A percentile compares a stretch with the other conserved stretches of the same genome.
Evolutionary conservation across 2,888 invertebrate species (phyloP).

Genomic region (Rotaria sp.): DNA sequence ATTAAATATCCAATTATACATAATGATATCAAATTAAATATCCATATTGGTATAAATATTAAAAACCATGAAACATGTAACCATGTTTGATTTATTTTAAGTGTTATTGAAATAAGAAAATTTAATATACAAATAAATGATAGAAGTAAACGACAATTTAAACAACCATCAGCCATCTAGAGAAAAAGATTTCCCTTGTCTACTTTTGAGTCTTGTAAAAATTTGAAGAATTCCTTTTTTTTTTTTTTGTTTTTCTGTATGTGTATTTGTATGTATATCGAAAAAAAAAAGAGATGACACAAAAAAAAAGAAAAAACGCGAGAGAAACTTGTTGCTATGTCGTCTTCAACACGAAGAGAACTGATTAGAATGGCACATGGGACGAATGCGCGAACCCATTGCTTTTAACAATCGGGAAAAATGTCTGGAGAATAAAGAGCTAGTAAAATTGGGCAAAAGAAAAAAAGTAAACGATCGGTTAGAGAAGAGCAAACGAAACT

Average conservation of each 20-base stretch:
- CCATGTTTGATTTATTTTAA: not conserved
- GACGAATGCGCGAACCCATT: not conserved
- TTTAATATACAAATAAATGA: not conserved
- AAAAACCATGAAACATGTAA: not conserved
- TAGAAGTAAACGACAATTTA: not conserved
- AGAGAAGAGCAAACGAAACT: not conserved
- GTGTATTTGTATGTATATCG: slow-evolving; percentile 18
- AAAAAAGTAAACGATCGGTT: slow-evolving; percentile 18
- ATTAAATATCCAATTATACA: not conserved
- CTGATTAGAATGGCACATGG: not conserved
- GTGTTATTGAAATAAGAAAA: not conserved
- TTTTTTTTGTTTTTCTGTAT: not conserved
- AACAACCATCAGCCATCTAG: not conserved
- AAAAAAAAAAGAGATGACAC: slow-evolving; percentile 8
- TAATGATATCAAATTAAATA: not conserved
- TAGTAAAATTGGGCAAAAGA: not conserved
- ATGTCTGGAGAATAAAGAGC: not conserved
- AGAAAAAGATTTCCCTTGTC: not conserved
- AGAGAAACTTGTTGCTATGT: not conserved
- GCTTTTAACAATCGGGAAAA: slow-evolving; percentile 23
- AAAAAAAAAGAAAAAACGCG: not conserved
- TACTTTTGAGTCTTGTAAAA: not conserved
- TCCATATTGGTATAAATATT: not conserved
- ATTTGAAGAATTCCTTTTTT: not conserved
- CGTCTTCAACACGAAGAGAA: slow-evolving; percentile 13